Conservation (phyloP, 2,888 invertebrate species). For the Drosophila merina region DNA sequence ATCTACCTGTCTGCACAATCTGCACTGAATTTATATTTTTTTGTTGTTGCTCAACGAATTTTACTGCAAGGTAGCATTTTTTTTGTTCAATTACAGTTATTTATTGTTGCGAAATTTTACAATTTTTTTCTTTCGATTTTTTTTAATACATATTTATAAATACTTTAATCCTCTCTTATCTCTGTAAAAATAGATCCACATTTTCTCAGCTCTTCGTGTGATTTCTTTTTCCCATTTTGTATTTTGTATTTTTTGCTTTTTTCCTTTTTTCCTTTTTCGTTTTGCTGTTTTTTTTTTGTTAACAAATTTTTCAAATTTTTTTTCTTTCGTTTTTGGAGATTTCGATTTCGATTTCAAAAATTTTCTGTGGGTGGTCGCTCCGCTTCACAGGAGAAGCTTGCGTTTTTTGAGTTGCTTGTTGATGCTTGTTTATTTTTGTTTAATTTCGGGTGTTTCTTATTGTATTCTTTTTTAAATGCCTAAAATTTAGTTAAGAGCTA, state of each 20-base stretch:
- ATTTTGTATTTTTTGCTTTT: background rate
- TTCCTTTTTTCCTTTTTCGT: slow-evolving; percentile 26
- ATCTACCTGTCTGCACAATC: slow-evolving; percentile 38
- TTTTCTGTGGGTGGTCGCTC: slow-evolving; percentile 39
- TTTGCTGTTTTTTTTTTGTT: slow-evolving; percentile 57
- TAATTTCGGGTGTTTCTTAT: slow-evolving; percentile 45
- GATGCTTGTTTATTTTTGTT: slow-evolving; percentile 32
- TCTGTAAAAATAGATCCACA: slow-evolving; percentile 81
- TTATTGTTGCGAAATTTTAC: slow-evolving; percentile 58
- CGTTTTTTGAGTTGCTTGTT: slow-evolving; percentile 57
- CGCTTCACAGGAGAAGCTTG: slow-evolving; percentile 11
- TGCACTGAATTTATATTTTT: slow-evolving; percentile 46
- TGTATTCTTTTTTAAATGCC: slow-evolving; percentile 65
- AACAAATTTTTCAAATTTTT: slow-evolving; percentile 69
- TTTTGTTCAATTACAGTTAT: slow-evolving; percentile 41
- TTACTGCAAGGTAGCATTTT: slow-evolving; percentile 47
- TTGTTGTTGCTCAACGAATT: slow-evolving; percentile 54
- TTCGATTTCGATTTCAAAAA: slow-evolving; percentile 75
- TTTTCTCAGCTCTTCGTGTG: slow-evolving; percentile 54
- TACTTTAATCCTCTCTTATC: slow-evolving; percentile 62
- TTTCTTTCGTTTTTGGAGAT: slow-evolving; percentile 68
- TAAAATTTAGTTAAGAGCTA: slow-evolving; percentile 75
- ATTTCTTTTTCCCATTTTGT: slow-evolving; percentile 52
- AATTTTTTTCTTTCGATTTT: slow-evolving; percentile 52
- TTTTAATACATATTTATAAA: slow-evolving; percentile 64